phyloP scores from a whole-genome alignment of 1,140 invertebrate species.

The Cyclargus thomasi region DNA sequence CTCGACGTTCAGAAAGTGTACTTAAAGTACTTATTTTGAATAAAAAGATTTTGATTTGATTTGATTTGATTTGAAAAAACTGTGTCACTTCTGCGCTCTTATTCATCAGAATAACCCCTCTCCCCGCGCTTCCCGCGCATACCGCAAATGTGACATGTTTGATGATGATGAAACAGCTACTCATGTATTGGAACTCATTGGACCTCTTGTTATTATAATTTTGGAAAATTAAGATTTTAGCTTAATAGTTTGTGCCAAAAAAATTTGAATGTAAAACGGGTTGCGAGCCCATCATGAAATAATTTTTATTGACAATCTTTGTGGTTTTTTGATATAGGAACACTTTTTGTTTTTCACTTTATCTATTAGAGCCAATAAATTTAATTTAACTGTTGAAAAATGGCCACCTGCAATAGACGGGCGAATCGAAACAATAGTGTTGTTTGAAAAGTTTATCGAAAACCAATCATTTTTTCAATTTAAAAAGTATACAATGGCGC shows the following conservation, averaged over 20 bases:
- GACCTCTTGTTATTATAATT: too few species aligned
- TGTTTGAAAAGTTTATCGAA: conserved; percentile 5
- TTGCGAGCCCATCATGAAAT: neutral
- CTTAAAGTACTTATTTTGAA: too few species aligned
- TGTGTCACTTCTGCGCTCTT: too few species aligned
- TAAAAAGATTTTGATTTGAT: too few species aligned
- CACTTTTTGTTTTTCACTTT: neutral
- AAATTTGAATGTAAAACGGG: neutral
- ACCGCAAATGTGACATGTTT: too few species aligned
- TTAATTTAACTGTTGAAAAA: conserved; percentile 1
- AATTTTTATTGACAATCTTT: neutral
- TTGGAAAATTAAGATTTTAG: too few species aligned
- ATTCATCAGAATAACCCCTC: too few species aligned
- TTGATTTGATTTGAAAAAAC: too few species aligned
- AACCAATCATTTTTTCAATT: conserved; percentile 15
- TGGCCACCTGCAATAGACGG: neutral
- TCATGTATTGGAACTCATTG: too few species aligned
- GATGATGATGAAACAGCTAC: too few species aligned
- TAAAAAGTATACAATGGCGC: conserved; percentile 8
- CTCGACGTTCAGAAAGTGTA: too few species aligned
- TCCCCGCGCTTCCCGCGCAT: too few species aligned
- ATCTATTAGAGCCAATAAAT: neutral
- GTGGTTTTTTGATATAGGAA: neutral
- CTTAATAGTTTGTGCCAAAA: neutral
- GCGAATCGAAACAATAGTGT: neutral